Evolutionary conservation across 2,888 invertebrate species (phyloP).

Genomic region (Teleiodes luculella): DNA sequence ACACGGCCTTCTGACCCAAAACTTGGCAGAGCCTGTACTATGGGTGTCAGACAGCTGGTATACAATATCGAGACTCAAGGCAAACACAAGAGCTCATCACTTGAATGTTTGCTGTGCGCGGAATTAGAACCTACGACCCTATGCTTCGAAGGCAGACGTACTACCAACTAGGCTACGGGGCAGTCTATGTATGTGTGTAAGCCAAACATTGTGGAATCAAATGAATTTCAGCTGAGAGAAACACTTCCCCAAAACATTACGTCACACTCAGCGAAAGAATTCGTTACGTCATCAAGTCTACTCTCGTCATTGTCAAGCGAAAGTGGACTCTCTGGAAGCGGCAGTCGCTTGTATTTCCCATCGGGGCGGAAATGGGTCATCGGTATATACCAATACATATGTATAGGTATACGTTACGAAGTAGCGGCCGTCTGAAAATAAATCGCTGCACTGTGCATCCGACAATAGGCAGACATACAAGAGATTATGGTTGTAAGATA

Average conservation of each 20-base stretch:
- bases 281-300: slow-evolving; percentile 2
- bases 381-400: slow-evolving; percentile 66
- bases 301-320: slow-evolving; percentile 17
- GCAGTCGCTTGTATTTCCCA: slow-evolving; percentile 34
- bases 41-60: no score
- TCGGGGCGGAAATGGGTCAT: slow-evolving; percentile 61
- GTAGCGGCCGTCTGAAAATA: slow-evolving; percentile 65
- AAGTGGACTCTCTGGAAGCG: slow-evolving; percentile 27
- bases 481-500: neutral
- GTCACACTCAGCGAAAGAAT: slow-evolving; percentile 5
- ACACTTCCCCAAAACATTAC: neutral
- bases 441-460: slow-evolving; percentile 65
- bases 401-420: slow-evolving; percentile 51
- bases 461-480: slow-evolving; percentile 21
- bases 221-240: neutral
- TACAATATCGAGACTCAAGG: no score
- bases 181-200: no score
- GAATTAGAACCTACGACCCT: no score
- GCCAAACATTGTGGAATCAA: no score
- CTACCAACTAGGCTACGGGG: no score
- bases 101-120: no score
- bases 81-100: no score
- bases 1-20: no score
- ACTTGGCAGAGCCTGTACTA: no score
- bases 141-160: no score